Conservation (phyloP, 1,140 invertebrate genomes). For the Charaxes varanes region DNA sequence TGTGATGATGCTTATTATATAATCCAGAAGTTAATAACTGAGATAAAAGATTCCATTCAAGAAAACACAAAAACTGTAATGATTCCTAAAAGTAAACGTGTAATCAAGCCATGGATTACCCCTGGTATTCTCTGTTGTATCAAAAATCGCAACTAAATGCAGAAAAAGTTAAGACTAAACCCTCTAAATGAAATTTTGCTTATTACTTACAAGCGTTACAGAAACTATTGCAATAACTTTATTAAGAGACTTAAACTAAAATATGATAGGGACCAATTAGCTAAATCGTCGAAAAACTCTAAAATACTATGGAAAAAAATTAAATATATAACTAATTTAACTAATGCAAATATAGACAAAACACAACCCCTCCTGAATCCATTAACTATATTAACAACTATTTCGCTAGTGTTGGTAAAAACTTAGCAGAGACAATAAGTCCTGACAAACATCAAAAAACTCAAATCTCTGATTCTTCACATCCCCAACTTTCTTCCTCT, state of each 20-base stretch:
- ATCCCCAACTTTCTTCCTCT: not conserved
- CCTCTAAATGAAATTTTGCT: too few relatives aligned
- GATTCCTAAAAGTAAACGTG: too few relatives aligned
- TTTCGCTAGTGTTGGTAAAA: slow-evolving; percentile 17
- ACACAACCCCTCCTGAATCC: slow-evolving; percentile 8
- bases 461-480: not conserved
- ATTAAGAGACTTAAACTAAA: slow-evolving; percentile 16
- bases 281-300: slow-evolving; percentile 13
- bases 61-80: too few relatives aligned
- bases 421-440: slow-evolving; percentile 11
- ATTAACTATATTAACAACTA: slow-evolving; percentile 16
- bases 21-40: too few relatives aligned
- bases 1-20: too few relatives aligned
- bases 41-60: too few relatives aligned
- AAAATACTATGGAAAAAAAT: slow-evolving; percentile 19
- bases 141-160: too few relatives aligned
- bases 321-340: slow-evolving; percentile 14
- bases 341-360: slow-evolving; percentile 5
- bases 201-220: slow-evolving; percentile 10
- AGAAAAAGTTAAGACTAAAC: too few relatives aligned
- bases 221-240: slow-evolving; percentile 12
- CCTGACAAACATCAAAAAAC: too few relatives aligned
- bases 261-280: slow-evolving; percentile 11
- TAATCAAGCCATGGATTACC: too few relatives aligned
- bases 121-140: too few relatives aligned